Conservation (phyloP, 2,113 vertebrate genomes). For the Alethe castanea region DNA sequence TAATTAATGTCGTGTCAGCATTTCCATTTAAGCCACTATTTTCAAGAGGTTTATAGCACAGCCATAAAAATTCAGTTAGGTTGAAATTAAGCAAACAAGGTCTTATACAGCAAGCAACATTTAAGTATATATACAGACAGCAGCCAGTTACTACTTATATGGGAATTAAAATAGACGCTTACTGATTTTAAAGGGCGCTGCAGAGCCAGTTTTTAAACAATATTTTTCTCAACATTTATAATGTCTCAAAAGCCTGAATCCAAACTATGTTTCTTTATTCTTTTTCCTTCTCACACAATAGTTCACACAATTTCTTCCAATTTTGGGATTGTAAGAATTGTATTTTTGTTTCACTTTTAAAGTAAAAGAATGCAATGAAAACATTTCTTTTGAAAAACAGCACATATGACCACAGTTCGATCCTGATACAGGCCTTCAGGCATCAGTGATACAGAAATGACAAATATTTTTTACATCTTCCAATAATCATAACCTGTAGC, state of each 20-base stretch:
- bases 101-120: slow-evolving; percentile 64
- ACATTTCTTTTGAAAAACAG: background rate
- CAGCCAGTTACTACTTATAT: slow-evolving; percentile 61
- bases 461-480: background rate
- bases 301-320: slow-evolving; percentile 4
- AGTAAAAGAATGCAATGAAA: slow-evolving; percentile 22
- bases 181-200: slow-evolving; percentile 62
- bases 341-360: slow-evolving; percentile 22
- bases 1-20: slow-evolving; percentile 76
- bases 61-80: slow-evolving; percentile 74
- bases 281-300: slow-evolving; percentile 35
- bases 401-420: background rate
- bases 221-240: slow-evolving; percentile 61
- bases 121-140: slow-evolving; percentile 50
- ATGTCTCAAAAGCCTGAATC: slow-evolving; percentile 42
- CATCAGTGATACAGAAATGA: background rate
- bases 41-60: slow-evolving; percentile 69
- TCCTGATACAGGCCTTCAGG: background rate
- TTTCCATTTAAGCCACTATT: slow-evolving; percentile 74
- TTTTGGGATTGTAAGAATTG: background rate
- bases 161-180: slow-evolving; percentile 53
- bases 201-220: slow-evolving; percentile 55
- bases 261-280: slow-evolving; percentile 11
- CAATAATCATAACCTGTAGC: background rate
- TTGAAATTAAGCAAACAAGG: slow-evolving; percentile 74